These are phyloP conservation scores for Caenorhabditis wallacei DNA, from an alignment of 2,888 invertebrate species.

Conservation along the genomic window DNA sequence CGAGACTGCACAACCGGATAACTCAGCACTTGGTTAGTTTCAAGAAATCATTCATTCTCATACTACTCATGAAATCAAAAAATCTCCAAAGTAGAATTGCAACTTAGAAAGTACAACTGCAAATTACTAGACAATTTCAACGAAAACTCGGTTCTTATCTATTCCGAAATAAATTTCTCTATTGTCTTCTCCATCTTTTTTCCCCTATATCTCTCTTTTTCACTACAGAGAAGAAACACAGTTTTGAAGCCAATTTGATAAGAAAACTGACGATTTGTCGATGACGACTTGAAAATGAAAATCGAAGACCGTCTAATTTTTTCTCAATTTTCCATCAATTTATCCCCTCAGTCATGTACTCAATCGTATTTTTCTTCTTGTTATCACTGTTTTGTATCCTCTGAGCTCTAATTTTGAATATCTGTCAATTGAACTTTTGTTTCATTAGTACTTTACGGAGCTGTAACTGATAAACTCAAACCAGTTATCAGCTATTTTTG, in stretches of 20 bases:
- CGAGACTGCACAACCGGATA: conserved; percentile 1
- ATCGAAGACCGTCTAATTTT: background rate
- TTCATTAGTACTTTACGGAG: background rate
- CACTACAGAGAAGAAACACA: conserved; percentile 16
- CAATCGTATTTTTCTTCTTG: too few species aligned
- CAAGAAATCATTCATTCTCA: too few species aligned
- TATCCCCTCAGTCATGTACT: too few species aligned
- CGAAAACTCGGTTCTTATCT: conserved; percentile 27
- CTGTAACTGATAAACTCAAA: conserved; percentile 14
- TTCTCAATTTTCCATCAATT: too few species aligned
- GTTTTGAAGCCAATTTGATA: conserved; percentile 29
- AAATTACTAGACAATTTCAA: conserved; percentile 16
- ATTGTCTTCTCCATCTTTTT: conserved; percentile 3
- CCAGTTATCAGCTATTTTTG: conserved; percentile 10
- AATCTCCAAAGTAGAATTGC: background rate
- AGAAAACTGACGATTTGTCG: conserved; percentile 40
- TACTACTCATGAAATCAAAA: too few species aligned
- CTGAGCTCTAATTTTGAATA: too few species aligned
- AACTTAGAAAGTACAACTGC: conserved; percentile 13
- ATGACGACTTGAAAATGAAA: conserved; percentile 14
- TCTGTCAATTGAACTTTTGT: conserved; percentile 13
- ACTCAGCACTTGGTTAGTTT: conserved; percentile 2
- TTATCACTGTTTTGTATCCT: too few species aligned
- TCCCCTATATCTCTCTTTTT: conserved; percentile 1
- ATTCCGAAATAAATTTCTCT: background rate